These are phyloP conservation scores for Hyles lineata DNA, from an alignment of 2,888 invertebrate species.

Conservation along the genomic window DNA sequence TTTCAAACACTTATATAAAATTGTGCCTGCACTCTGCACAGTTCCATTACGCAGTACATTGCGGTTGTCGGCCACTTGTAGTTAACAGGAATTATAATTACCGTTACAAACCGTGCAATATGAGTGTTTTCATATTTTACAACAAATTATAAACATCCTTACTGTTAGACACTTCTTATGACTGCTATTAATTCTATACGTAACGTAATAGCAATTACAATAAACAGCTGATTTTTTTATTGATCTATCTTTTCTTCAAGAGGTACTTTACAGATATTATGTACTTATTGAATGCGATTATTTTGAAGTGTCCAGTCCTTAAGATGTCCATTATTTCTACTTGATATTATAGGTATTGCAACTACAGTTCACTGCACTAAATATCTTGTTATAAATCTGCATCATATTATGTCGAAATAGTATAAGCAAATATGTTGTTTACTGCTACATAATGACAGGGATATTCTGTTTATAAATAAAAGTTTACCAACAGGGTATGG, in stretches of 20 bases:
- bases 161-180: not conserved
- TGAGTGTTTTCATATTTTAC: slow-evolving; percentile 5
- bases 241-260: too few relatives aligned
- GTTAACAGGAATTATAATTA: slow-evolving; percentile 25
- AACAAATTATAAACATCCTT: not conserved
- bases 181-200: not conserved
- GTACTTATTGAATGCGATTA: too few relatives aligned
- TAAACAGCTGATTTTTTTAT: too few relatives aligned
- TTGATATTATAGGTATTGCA: not conserved
- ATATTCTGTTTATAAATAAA: too few relatives aligned
- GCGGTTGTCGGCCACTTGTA: slow-evolving; percentile 20
- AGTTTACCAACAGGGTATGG: too few relatives aligned
- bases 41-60: slow-evolving; percentile 16
- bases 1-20: slow-evolving; percentile 24
- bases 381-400: not conserved
- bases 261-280: too few relatives aligned
- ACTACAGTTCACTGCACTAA: not conserved
- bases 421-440: not conserved
- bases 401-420: not conserved
- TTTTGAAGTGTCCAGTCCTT: too few relatives aligned
- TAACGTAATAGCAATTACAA: not conserved
- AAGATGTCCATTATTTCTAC: too few relatives aligned
- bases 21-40: not conserved
- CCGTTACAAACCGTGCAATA: slow-evolving; percentile 13
- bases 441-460: too few relatives aligned